Evolutionary conservation across 2,888 invertebrate genomes (phyloP).

Genomic region (Ecdyonurus torrentis): DNA sequence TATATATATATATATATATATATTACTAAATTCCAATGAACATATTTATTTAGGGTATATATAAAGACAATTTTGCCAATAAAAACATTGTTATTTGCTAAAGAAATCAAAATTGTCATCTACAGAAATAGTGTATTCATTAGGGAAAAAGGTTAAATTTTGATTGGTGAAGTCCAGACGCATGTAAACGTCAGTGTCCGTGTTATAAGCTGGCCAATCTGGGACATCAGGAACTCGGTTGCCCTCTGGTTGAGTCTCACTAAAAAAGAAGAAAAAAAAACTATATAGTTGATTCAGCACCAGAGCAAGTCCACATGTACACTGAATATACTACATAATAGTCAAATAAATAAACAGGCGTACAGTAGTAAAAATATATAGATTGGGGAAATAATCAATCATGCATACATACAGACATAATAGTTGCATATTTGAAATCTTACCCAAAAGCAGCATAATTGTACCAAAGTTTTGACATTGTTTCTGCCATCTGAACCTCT

Average conservation of each 20-base stretch:
- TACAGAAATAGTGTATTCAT: neutral
- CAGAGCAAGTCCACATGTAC: neutral
- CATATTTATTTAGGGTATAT: too few species aligned
- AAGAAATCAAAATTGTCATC: neutral
- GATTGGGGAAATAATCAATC: neutral
- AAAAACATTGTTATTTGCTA: too few species aligned
- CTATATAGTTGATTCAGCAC: neutral
- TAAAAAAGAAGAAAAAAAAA: neutral
- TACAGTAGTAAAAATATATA: neutral
- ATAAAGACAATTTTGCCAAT: too few species aligned
- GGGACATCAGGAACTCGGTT: neutral
- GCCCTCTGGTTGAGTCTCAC: neutral
- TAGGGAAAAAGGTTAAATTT: neutral
- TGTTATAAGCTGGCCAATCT: neutral
- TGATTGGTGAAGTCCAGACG: neutral
- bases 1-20: too few species aligned
- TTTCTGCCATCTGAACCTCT: slow-evolving; percentile 6
- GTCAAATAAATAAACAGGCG: neutral
- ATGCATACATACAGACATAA: neutral
- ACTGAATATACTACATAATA: neutral
- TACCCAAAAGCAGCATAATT: slow-evolving; percentile 6
- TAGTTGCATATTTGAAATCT: neutral
- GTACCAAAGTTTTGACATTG: slow-evolving; percentile 5
- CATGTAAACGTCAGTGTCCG: neutral
- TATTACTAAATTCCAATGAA: too few species aligned